These are phyloP conservation scores for Noctua comes DNA, from an alignment of 2,888 invertebrate species.

Conservation along the genomic window DNA sequence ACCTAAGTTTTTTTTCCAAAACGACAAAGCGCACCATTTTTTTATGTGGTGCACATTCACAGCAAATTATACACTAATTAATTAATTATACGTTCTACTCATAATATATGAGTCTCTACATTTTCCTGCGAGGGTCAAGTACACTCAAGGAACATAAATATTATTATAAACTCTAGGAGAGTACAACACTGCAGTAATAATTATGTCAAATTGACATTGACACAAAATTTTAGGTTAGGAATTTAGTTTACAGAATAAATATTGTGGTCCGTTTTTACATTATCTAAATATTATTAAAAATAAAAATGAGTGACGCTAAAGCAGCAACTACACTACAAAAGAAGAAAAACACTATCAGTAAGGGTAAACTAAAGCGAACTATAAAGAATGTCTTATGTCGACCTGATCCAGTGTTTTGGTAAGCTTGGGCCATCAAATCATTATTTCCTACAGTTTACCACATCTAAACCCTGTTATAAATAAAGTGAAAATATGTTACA, in stretches of 20 bases:
- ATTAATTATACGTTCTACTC: no score
- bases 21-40: no score
- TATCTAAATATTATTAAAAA: background rate
- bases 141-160: no score
- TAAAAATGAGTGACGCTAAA: constrained; percentile 62
- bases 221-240: constrained; percentile 34
- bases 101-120: no score
- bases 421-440: constrained; percentile 42
- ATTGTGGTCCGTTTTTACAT: background rate
- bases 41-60: no score
- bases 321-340: constrained; percentile 78
- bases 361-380: constrained; percentile 86
- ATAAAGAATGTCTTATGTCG: constrained; percentile 85
- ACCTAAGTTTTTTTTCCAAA: no score
- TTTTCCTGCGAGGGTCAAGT: no score
- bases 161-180: no score
- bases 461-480: background rate
- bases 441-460: background rate
- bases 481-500: constrained; percentile 58
- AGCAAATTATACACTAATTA: no score
- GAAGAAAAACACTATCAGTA: constrained; percentile 79
- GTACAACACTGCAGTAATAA: no score
- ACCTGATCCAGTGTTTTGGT: constrained; percentile 85
- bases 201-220: constrained; percentile 7
- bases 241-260: background rate